Conservation (phyloP, 1,140 invertebrate genomes). For the Drosophila lacertosa region DNA sequence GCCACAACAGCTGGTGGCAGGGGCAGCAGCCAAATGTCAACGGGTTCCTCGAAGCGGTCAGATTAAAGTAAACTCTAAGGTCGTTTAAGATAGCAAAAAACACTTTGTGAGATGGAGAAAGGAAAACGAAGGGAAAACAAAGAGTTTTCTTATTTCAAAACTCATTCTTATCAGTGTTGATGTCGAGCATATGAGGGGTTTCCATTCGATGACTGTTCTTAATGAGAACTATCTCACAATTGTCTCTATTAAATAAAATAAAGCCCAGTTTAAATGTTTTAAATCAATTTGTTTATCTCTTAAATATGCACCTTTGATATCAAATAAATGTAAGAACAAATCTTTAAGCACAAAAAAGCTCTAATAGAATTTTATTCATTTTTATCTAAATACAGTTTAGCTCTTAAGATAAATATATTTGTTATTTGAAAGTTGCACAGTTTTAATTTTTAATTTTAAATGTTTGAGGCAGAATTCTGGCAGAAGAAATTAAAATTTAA, state of each 20-base stretch:
- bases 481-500: too few species aligned
- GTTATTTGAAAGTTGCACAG: too few species aligned
- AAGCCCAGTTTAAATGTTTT: not conserved
- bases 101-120: not conserved
- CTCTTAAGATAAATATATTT: too few species aligned
- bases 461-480: too few species aligned
- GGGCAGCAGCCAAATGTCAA: constrained; percentile 10
- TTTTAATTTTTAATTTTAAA: too few species aligned
- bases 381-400: not conserved
- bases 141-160: not conserved
- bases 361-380: too few species aligned
- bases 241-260: not conserved
- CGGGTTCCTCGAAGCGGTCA: not conserved
- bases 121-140: not conserved
- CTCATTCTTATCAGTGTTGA: not conserved
- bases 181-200: not conserved
- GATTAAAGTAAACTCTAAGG: not conserved
- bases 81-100: constrained; percentile 2
- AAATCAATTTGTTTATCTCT: not conserved
- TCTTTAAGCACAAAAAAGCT: not conserved
- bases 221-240: constrained; percentile 6
- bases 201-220: not conserved
- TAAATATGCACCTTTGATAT: not conserved
- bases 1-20: constrained; percentile 28
- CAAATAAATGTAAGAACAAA: not conserved